Conservation (phyloP, 2,888 invertebrate species). For the Ametastegia equiseti region DNA sequence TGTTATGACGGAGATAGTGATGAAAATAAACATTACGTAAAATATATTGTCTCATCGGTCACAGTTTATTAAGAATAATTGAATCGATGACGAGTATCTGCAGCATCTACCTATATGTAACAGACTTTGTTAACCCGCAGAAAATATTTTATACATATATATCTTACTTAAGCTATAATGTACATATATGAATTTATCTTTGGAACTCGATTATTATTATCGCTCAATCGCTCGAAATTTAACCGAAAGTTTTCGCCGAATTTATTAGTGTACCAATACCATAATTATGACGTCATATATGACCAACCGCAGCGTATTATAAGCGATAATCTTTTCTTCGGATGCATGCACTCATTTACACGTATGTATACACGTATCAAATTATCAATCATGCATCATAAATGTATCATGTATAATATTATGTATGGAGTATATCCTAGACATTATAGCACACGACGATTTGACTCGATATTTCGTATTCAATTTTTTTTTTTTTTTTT, state of each 20-base stretch:
- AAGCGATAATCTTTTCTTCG: background rate
- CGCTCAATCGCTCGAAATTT: background rate
- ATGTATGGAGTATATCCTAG: too few species aligned
- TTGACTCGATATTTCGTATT: too few species aligned
- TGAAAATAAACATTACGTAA: conserved; percentile 3
- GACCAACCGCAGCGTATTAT: background rate
- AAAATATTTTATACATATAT: too few species aligned
- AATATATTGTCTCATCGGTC: background rate
- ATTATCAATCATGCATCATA: conserved; percentile 11
- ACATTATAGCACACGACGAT: too few species aligned
- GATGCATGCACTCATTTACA: background rate
- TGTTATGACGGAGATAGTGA: too few species aligned
- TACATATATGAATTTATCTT: background rate
- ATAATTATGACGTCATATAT: background rate
- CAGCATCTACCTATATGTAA: background rate
- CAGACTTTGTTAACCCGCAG: background rate
- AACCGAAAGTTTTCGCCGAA: background rate
- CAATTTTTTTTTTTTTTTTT: too few species aligned
- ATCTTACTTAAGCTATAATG: background rate
- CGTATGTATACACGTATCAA: conserved; percentile 5
- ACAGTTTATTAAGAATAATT: conserved; percentile 11
- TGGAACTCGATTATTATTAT: background rate
- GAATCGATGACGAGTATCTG: background rate
- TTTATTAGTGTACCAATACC: too few species aligned
- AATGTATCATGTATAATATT: too few species aligned